phyloP scores from a whole-genome alignment of 2,113 vertebrate species.

The Cisticola juncidis region DNA sequence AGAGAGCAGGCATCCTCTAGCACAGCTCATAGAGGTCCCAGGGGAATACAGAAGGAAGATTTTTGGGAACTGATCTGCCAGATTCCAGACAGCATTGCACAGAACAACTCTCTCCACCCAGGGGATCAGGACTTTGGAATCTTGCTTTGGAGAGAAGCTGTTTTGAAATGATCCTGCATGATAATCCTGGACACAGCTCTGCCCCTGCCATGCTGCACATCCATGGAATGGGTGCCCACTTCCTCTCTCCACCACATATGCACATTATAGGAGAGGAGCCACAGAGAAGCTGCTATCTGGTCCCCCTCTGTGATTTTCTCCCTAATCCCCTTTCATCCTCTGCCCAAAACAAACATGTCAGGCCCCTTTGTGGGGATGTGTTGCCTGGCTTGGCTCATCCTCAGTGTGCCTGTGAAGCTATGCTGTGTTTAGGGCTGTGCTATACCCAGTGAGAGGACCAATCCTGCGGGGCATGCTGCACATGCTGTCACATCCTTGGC shows the following conservation, averaged over 20 bases:
- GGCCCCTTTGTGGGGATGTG: fast-evolving
- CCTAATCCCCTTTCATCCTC: not conserved
- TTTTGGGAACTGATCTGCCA: not conserved
- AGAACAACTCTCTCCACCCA: not conserved
- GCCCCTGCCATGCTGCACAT: fast-evolving
- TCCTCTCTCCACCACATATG: not conserved
- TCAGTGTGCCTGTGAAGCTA: not conserved
- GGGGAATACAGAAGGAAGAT: not conserved
- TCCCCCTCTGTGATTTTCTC: not conserved
- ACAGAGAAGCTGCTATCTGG: not conserved
- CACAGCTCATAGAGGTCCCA: not conserved
- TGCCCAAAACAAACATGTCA: not conserved
- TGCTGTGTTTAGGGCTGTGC: fast-evolving
- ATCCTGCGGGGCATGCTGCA: fast-evolving
- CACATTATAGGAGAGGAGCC: not conserved
- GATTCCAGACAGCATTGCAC: not conserved
- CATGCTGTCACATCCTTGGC: fast-evolving
- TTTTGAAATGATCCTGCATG: not conserved
- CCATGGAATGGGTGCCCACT: fast-evolving
- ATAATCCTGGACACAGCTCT: not conserved
- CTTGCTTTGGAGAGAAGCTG: not conserved
- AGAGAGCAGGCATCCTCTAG: not conserved
- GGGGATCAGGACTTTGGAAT: not conserved
- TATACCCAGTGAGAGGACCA: fast-evolving
- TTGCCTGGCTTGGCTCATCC: not conserved